phyloP scores from a whole-genome alignment of 2,888 invertebrate genomes.

The Tuta absoluta region DNA sequence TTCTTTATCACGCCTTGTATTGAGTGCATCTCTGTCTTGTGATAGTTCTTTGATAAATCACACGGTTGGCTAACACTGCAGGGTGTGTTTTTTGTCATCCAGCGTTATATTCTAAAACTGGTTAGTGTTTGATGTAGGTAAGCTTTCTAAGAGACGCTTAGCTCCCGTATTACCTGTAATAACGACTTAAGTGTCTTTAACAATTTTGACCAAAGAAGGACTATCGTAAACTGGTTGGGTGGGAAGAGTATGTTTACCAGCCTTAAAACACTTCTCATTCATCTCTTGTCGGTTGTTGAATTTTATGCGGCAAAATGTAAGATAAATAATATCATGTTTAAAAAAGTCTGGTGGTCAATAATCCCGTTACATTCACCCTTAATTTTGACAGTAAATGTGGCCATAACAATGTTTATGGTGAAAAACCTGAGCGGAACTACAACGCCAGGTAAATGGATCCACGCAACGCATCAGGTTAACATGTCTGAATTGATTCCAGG shows the following conservation, averaged over 20 bases:
- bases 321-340: not conserved
- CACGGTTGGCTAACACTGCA: constrained; percentile 34
- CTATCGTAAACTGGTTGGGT: not conserved
- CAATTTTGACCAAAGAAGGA: constrained; percentile 5
- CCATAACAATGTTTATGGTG: constrained; percentile 30
- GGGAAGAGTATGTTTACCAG: constrained; percentile 4
- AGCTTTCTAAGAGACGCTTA: constrained; percentile 2
- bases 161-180: constrained; percentile 16
- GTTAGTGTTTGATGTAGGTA: constrained; percentile 8
- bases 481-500: constrained; percentile 38
- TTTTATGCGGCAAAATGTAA: constrained; percentile 8
- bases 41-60: constrained; percentile 32
- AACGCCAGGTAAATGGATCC: constrained; percentile 38
- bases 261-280: not conserved
- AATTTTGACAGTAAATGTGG: constrained; percentile 25
- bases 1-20: constrained; percentile 19
- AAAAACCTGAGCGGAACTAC: constrained; percentile 35
- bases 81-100: constrained; percentile 26
- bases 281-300: constrained; percentile 1
- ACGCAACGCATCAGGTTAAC: constrained; percentile 37
- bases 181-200: constrained; percentile 10
- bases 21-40: constrained; percentile 17
- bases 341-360: constrained; percentile 20
- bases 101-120: constrained; percentile 7
- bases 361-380: constrained; percentile 26